Percentiles rank a stretch among this genome's conserved stretches.
Evolutionary conservation across 2,888 invertebrate species (phyloP).

Genomic region (Philonicus albiceps): DNA sequence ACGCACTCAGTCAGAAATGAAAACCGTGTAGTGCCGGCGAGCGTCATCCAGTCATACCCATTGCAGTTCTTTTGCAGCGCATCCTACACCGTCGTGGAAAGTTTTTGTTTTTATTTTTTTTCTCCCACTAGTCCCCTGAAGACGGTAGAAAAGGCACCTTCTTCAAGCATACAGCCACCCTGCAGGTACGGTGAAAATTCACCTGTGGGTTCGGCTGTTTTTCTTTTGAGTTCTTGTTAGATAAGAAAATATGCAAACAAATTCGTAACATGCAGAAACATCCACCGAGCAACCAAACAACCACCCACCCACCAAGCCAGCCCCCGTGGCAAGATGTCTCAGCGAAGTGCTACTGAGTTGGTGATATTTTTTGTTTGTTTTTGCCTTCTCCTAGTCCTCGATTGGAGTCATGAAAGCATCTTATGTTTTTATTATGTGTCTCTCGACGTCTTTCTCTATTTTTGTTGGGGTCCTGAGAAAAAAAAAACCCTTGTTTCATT

Average conservation of each 20-base stretch:
- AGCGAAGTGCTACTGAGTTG: neutral
- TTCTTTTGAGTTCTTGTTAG: neutral
- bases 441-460: neutral
- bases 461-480: neutral
- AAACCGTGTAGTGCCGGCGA: neutral
- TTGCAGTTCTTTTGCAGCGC: neutral
- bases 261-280: neutral
- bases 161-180: neutral
- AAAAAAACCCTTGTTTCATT: neutral
- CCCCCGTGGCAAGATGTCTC: neutral
- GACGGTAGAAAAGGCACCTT: neutral
- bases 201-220: neutral
- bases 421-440: neutral
- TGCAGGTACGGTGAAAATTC: neutral
- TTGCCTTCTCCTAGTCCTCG: neutral
- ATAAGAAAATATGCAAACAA: conserved; percentile 22
- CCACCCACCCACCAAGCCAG: no score
- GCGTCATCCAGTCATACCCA: neutral
- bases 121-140: neutral
- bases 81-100: neutral
- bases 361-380: neutral
- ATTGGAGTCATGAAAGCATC: neutral
- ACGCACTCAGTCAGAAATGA: neutral
- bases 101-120: neutral
- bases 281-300: neutral